Conservation (phyloP, 2,888 invertebrate genomes). For the Pandemis heparana region DNA sequence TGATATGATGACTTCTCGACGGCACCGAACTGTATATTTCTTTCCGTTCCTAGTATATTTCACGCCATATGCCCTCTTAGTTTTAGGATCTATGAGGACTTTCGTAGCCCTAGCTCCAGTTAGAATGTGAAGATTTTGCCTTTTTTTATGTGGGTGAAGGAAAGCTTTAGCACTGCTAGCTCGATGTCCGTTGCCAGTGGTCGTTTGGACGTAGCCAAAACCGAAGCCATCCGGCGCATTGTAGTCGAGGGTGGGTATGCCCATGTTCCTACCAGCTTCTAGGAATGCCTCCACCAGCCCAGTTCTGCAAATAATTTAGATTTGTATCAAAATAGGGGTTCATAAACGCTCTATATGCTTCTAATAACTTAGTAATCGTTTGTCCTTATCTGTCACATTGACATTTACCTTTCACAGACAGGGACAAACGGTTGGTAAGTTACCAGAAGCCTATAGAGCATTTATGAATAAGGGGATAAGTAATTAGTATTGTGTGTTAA, state of each 20-base stretch:
- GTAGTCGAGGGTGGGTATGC: constrained; percentile 86
- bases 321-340: constrained; percentile 23
- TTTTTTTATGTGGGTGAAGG: constrained; percentile 85
- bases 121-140: constrained; percentile 87
- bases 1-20: constrained; percentile 93
- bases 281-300: constrained; percentile 85
- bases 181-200: constrained; percentile 87
- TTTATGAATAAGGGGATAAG: no score
- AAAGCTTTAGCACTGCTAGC: constrained; percentile 89
- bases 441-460: no score
- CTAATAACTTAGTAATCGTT: no score
- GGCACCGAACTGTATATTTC: constrained; percentile 84
- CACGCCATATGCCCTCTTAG: constrained; percentile 89
- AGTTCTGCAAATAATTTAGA: constrained; percentile 83
- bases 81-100: constrained; percentile 78
- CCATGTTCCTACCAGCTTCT: constrained; percentile 85
- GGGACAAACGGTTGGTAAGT: no score
- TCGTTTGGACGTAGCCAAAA: constrained; percentile 82
- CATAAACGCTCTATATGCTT: no score
- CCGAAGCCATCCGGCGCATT: constrained; percentile 88
- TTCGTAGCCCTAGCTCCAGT: constrained; percentile 74
- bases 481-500: no score
- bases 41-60: constrained; percentile 86
- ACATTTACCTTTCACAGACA: no score
- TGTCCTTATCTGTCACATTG: no score